Evolutionary conservation across 2,797 vertebrate genomes (phyloP), one percentile per base, ranked within the genome.

Genomic region (Avahi laniger): DNA sequence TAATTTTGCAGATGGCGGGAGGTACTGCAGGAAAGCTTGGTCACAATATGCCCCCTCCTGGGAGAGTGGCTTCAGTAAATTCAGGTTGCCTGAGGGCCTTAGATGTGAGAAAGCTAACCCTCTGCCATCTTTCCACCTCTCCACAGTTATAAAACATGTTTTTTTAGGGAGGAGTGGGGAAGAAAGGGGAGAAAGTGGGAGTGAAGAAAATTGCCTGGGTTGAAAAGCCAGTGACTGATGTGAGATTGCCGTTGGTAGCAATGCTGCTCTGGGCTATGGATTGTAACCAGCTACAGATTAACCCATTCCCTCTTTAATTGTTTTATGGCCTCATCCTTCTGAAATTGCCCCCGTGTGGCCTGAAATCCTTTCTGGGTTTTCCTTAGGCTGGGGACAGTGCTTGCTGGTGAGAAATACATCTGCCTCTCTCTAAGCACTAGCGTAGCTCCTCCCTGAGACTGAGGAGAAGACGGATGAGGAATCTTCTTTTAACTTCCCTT

Each of bases 1-100:
- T 97, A 97, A 97, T 98, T 97, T 98, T 97, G 98, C 94, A 96
- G 94, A 97, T 96, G 96, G 97, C 87, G 93, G 84, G 96, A 96
- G 96, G 95, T 95, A 67, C 65, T 75, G 61, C 46, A 65, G 83
- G 87, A 93, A 95, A 96, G 75, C 94, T 95, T 94, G 94, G 95
- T 97, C 95, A 96, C 96, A 97, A 96, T 97, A 87, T 95, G 81
- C 81, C 95, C 93, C 96, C 95, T 96, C 95, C 93, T 28, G 6
- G 96, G 97, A 97, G 95, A 89, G 59, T 59, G 63, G 93, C 92
- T 97, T 88, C 65, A n/a, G 90, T 82, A 94, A 97, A 92, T 92
- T 95, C 94, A 96, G 70, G 81, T 96, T 93, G 92, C 90, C 78
- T 0, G 46, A 96, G 93, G 95, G 89, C 54, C 76, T 95, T 88